These are phyloP conservation scores for Chaetura pelagica DNA, from an alignment of 2,113 vertebrate species.

Conservation along the genomic window DNA sequence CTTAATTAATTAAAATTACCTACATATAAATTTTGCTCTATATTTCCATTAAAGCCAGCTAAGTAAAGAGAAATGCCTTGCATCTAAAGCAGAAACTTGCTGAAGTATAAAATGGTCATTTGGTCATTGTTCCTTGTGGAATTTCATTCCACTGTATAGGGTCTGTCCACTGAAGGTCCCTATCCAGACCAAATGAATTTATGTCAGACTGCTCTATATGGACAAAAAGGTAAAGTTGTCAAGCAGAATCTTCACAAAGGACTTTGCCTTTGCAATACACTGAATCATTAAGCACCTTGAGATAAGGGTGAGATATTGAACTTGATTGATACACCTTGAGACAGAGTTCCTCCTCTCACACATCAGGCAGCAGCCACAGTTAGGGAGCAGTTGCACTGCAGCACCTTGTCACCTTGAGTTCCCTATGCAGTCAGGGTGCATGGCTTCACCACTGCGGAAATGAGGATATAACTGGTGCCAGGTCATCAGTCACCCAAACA, in stretches of 20 bases:
- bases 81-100: not conserved
- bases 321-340: not conserved
- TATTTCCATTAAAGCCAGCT: not conserved
- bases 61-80: not conserved
- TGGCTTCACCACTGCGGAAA: not conserved
- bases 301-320: not conserved
- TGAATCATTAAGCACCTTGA: not conserved
- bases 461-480: not conserved
- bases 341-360: not conserved
- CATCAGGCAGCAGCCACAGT: rapidly evolving
- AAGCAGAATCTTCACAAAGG: not conserved
- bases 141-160: rapidly evolving
- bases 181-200: not conserved
- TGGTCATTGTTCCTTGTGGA: not conserved
- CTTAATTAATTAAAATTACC: not conserved
- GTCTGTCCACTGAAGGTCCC: not conserved
- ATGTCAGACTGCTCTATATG: not conserved
- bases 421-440: not conserved
- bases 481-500: not conserved
- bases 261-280: rapidly evolving
- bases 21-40: not conserved
- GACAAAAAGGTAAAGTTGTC: not conserved
- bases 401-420: not conserved
- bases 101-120: not conserved
- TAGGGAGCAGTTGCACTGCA: rapidly evolving